Conservation (phyloP, 2,888 invertebrate genomes). For the Cordilura impudica region DNA sequence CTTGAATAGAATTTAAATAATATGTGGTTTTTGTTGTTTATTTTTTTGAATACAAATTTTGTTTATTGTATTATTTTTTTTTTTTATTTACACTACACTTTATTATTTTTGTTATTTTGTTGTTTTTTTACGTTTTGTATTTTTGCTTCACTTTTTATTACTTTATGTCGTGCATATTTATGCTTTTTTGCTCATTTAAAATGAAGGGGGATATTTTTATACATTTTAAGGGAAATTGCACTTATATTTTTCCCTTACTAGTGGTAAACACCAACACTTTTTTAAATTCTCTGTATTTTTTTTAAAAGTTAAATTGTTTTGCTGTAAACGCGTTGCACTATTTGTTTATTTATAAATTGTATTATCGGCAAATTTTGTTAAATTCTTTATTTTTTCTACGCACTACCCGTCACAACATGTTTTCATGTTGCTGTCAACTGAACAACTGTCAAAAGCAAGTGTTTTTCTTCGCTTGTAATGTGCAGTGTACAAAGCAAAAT, state of each 20-base stretch:
- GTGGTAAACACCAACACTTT: not conserved
- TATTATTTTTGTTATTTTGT: not conserved
- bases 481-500: not conserved
- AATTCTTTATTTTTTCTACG: not conserved
- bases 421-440: constrained; percentile 49
- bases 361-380: constrained; percentile 6
- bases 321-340: not conserved
- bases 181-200: not conserved
- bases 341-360: constrained; percentile 1
- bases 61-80: not conserved
- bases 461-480: not conserved
- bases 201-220: not conserved
- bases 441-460: constrained; percentile 47
- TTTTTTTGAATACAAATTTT: not conserved
- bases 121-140: not conserved
- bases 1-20: not conserved
- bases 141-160: not conserved
- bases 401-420: constrained; percentile 50
- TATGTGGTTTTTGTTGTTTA: not conserved
- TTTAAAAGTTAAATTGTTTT: not conserved
- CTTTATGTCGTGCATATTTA: not conserved
- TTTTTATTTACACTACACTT: not conserved
- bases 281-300: not conserved
- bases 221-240: constrained; percentile 8
- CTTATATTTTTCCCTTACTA: no score